Percentiles rank a stretch among this genome's conserved stretches.
Conservation (phyloP, 2,113 vertebrate species). For the Dolichallabes microphthalmus region DNA sequence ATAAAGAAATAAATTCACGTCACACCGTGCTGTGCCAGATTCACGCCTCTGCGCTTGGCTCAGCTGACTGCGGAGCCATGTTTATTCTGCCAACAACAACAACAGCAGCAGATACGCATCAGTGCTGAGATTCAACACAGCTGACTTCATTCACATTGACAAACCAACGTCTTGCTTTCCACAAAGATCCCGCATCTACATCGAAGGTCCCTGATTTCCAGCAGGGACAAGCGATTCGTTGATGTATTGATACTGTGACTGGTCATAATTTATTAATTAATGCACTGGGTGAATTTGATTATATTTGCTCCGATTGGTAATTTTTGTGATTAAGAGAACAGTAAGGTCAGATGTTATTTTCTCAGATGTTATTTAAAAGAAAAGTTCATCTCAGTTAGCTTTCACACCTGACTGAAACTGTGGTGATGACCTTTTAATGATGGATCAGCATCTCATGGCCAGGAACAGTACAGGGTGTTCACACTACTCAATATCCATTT, state of each 20-base stretch:
- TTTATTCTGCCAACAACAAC: constrained; percentile 17
- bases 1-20: not conserved
- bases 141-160: not conserved
- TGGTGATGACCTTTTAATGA: too few relatives aligned
- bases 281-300: not conserved
- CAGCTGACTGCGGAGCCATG: constrained; percentile 4
- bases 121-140: not conserved
- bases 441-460: too few relatives aligned
- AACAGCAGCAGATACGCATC: not conserved
- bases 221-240: too few relatives aligned
- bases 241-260: not conserved
- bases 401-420: too few relatives aligned
- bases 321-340: not conserved
- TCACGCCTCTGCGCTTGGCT: constrained; percentile 47
- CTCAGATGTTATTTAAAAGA: not conserved
- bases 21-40: constrained; percentile 14
- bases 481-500: too few relatives aligned
- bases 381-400: not conserved
- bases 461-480: too few relatives aligned
- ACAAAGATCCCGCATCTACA: not conserved
- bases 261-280: not conserved
- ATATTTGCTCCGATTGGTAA: not conserved
- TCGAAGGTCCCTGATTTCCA: not conserved
- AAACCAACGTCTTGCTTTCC: not conserved
- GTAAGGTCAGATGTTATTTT: not conserved